These are phyloP conservation scores for Cebus imitator DNA, from an alignment of 2,113 vertebrate genomes.

Conservation along the genomic window DNA sequence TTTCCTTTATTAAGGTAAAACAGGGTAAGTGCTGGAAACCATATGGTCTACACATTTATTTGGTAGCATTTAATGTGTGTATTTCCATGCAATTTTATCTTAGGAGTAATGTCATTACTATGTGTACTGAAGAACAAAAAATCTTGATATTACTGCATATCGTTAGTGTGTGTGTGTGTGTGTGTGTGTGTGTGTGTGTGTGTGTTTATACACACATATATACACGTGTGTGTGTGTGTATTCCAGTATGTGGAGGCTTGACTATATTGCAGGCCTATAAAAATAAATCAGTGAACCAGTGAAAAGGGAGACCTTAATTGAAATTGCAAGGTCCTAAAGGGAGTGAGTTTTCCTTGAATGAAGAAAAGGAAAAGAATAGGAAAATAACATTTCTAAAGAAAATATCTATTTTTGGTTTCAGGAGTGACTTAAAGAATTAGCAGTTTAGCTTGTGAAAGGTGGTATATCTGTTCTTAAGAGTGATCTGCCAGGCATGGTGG, in stretches of 20 bases:
- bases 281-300: background rate
- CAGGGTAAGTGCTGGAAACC: background rate
- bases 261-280: background rate
- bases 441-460: background rate
- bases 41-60: no score
- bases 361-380: background rate
- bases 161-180: no score
- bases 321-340: background rate
- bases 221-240: no score
- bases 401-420: background rate
- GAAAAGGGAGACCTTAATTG: background rate
- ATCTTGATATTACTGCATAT: no score
- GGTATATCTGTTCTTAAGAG: background rate
- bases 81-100: background rate
- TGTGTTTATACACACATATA: no score
- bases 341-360: no score
- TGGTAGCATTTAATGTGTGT: no score
- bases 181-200: no score
- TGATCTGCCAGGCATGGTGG: no score
- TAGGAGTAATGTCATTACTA: background rate
- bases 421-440: background rate
- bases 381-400: background rate
- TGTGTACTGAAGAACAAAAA: background rate
- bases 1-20: background rate
- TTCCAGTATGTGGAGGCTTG: background rate